These are phyloP conservation scores for Neolamprologus tretocephalus DNA, from an alignment of 2,113 vertebrate genomes.

Conservation along the genomic window DNA sequence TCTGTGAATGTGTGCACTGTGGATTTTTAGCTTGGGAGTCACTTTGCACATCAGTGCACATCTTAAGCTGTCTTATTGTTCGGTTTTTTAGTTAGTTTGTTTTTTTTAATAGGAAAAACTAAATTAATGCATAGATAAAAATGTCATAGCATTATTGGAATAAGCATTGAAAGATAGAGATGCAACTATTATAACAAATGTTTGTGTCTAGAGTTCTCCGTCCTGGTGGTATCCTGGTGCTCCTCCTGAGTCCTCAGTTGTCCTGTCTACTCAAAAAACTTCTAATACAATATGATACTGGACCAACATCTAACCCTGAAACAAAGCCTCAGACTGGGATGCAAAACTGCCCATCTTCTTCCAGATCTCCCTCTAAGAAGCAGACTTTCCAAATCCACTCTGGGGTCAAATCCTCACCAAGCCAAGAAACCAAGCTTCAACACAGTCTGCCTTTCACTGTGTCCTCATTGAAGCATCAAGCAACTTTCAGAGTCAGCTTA, in stretches of 20 bases:
- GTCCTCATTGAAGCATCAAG: slow-evolving; percentile 64
- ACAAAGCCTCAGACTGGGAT: not conserved
- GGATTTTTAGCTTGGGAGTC: not conserved
- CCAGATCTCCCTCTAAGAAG: slow-evolving; percentile 49
- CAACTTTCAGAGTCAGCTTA: slow-evolving; percentile 74
- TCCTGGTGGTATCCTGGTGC: slow-evolving; percentile 73
- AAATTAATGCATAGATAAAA: not conserved
- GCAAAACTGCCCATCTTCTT: not conserved
- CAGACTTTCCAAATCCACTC: not conserved
- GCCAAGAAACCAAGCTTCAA: not conserved
- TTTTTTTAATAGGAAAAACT: not conserved
- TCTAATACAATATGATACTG: not conserved
- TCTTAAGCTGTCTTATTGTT: not conserved
- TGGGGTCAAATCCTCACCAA: not conserved
- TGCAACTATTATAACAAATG: not conserved
- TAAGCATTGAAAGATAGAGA: not conserved
- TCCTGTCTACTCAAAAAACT: slow-evolving; percentile 53
- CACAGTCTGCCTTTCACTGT: not conserved
- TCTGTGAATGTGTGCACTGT: not conserved
- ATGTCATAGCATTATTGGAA: not conserved
- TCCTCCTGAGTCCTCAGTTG: slow-evolving; percentile 81
- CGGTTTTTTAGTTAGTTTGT: rapidly evolving
- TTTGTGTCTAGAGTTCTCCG: slow-evolving; percentile 73
- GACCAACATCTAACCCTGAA: not conserved
- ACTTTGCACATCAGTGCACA: not conserved